phyloP scores from a whole-genome alignment of 2,113 vertebrate genomes.

The Abramis brama region DNA sequence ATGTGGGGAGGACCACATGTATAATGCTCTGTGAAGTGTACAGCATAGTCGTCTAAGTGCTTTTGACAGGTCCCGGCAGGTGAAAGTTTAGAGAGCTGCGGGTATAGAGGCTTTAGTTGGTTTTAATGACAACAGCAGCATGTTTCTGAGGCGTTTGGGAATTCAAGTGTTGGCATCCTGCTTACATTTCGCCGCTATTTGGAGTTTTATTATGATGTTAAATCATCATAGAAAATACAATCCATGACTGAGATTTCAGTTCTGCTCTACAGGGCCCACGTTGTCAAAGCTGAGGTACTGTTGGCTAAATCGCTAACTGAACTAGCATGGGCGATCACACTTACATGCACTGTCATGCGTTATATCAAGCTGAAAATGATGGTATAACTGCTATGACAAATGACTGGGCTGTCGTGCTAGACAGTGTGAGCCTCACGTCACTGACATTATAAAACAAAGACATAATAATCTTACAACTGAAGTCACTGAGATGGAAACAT shows the following conservation, averaged over 20 bases:
- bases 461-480: constrained; percentile 51
- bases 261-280: constrained; percentile 26
- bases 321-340: not conserved
- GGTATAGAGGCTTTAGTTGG: constrained; percentile 65
- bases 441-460: constrained; percentile 22
- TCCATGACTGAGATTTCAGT: constrained; percentile 6
- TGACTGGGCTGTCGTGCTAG: constrained; percentile 46
- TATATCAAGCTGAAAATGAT: constrained; percentile 48
- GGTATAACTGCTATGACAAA: constrained; percentile 45
- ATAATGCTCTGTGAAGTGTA: constrained; percentile 77
- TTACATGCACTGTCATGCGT: constrained; percentile 21
- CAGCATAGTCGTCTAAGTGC: constrained; percentile 70
- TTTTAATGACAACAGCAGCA: constrained; percentile 66
- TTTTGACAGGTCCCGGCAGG: constrained; percentile 78
- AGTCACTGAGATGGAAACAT: constrained; percentile 49
- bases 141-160: constrained; percentile 54
- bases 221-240: constrained; percentile 59
- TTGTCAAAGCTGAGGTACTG: constrained; percentile 17
- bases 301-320: not conserved
- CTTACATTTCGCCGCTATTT: constrained; percentile 41
- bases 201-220: constrained; percentile 53
- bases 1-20: constrained; percentile 67
- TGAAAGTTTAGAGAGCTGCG: constrained; percentile 73
- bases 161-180: constrained; percentile 60
- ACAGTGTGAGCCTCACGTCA: constrained; percentile 39